Evolutionary conservation across 2,888 invertebrate species (phyloP), one percentile per base, ranked within the genome.

Genomic region (Drosophila picticornis): DNA sequence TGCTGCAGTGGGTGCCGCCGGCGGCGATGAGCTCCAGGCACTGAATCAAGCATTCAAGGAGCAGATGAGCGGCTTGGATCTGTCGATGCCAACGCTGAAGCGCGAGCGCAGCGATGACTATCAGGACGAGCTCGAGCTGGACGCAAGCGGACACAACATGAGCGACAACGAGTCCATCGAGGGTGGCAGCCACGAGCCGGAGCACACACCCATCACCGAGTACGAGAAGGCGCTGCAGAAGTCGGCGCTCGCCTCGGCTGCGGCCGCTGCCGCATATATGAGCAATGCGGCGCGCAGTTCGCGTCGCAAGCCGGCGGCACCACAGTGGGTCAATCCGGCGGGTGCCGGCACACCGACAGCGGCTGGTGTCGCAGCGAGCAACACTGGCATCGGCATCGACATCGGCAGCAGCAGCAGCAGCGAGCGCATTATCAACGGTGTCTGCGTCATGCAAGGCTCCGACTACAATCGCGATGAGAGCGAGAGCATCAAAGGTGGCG

Each of bases 251-350:
- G 86, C 89, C 57, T 86, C 83, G 7, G 81, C 85, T 0, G 80
- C 81, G 1, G 81, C 89, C 22, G 84, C 70, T 75, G 91, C 70
- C 68, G 91, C 78, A 16, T 84, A 85, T 56, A 81, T 88, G 82
- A 80, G 83, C 81, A 80, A 91, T 78, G 74, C 91, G 64, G 74
- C 88, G 68, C 69, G 90, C 56, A 77, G 90, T 36, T 97, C 96
- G 65, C 94, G 98, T 76, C 95, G 99, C 90, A 99, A 99, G 94
- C 98, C 98, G 1, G 98, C 98, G 1, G 98, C 98, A 62, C 99
- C 99, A 2, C 98, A 99, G 94, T 98, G 99, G 98, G 98, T 99
- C 6, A 98, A 98, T 93, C 99, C 99, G 0, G 92, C 92, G 0
- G 90, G 65, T 5, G 77, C 82, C 4, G 65, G 77, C 19, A 80